These are phyloP conservation scores for Phenganax stokvisi DNA, from an alignment of 92 coral and sea anemone genomes.

Conservation along the genomic window DNA sequence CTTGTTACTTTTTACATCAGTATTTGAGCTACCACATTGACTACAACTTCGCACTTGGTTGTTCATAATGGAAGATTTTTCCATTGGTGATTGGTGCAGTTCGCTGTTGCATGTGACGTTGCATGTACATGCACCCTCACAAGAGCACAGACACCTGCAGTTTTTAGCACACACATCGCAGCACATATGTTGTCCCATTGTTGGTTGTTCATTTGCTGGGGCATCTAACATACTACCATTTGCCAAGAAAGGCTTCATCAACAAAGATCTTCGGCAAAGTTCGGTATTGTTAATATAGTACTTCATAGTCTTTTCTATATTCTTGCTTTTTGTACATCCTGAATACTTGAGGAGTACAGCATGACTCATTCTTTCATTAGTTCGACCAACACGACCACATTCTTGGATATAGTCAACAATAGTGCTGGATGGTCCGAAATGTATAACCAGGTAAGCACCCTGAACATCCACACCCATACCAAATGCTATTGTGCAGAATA, in stretches of 20 bases:
- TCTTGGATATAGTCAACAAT: slow-evolving; percentile 41
- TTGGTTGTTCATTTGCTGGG: slow-evolving; percentile 7
- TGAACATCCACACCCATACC: slow-evolving; percentile 41
- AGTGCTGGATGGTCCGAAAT: slow-evolving; percentile 43
- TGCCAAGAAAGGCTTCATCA: slow-evolving; percentile 40
- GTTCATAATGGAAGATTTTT: not conserved
- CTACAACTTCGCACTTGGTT: not conserved
- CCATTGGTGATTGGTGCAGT: slow-evolving; percentile 38
- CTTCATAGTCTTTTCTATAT: slow-evolving; percentile 32
- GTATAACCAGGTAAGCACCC: slow-evolving; percentile 39
- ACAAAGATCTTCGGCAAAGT: slow-evolving; percentile 17
- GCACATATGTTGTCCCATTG: slow-evolving; percentile 29
- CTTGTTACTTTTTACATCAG: slow-evolving; percentile 5
- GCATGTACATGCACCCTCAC: slow-evolving; percentile 9
- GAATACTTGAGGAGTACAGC: slow-evolving; percentile 33
- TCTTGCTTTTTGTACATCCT: slow-evolving; percentile 39
- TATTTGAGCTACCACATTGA: not conserved
- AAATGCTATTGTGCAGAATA: slow-evolving; percentile 39
- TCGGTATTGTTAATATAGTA: slow-evolving; percentile 14
- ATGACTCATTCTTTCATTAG: slow-evolving; percentile 15
- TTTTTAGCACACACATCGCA: slow-evolving; percentile 53
- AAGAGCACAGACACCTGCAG: slow-evolving; percentile 46
- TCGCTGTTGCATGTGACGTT: slow-evolving; percentile 36
- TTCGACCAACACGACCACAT: slow-evolving; percentile 38
- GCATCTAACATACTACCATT: slow-evolving; percentile 24